A percentile compares a stretch with the other conserved stretches of the same genome.
These are phyloP conservation scores for Sebastes aleutianus DNA, from an alignment of 2,797 vertebrate species.

Conservation along the genomic window DNA sequence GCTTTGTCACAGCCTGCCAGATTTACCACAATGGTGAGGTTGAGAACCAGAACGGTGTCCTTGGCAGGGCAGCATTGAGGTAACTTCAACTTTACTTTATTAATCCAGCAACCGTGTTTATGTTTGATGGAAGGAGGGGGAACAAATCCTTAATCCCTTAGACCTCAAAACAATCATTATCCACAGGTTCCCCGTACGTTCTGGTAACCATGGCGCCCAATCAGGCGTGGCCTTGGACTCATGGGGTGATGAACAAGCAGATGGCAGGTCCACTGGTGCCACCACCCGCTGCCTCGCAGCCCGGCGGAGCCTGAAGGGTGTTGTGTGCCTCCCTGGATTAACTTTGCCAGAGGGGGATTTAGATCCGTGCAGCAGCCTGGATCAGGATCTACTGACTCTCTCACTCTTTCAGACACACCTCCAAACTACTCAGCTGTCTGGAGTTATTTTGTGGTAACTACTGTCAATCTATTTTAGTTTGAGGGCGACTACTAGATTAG, in stretches of 20 bases:
- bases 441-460: not conserved
- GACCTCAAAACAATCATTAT: slow-evolving; percentile 36
- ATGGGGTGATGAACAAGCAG: slow-evolving; percentile 62
- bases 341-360: slow-evolving; percentile 63
- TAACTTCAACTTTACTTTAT: slow-evolving; percentile 19
- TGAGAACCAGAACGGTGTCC: not conserved
- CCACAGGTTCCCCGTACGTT: slow-evolving; percentile 40
- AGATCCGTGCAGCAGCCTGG: slow-evolving; percentile 29
- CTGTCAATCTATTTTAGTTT: not conserved
- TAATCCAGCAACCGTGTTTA: slow-evolving; percentile 15
- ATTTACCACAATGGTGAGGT: not conserved
- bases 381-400: slow-evolving; percentile 20
- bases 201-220: slow-evolving; percentile 49
- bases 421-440: not conserved
- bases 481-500: not conserved
- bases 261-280: slow-evolving; percentile 68
- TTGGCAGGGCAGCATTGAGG: not conserved
- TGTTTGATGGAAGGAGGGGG: not conserved
- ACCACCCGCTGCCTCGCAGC: slow-evolving; percentile 54
- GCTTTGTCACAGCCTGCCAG: not conserved
- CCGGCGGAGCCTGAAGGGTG: slow-evolving; percentile 23
- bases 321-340: slow-evolving; percentile 63
- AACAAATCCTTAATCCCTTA: slow-evolving; percentile 9
- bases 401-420: slow-evolving; percentile 19
- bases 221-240: slow-evolving; percentile 38